Evolutionary conservation across 2,113 vertebrate genomes (phyloP), one percentile per base, ranked within the genome.

Genomic region (Odocoileus hemionus): DNA sequence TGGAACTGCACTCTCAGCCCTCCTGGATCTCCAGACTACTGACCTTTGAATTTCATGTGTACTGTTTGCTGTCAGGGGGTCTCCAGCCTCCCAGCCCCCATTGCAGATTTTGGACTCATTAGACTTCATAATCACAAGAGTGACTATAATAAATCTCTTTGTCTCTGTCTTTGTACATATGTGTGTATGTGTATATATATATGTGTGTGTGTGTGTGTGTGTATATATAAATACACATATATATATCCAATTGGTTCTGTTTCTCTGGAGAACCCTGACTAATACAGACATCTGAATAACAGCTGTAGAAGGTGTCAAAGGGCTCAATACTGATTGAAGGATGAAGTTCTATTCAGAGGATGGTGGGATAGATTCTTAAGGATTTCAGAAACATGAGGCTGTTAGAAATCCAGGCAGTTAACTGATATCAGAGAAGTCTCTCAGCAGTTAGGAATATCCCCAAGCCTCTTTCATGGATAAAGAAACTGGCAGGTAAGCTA

Each of bases 221-320:
- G 0, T 82, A 0, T 80, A 0, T 52, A 1, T 36, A 0, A 3
- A 21, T 0, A 47, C 47, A 47, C 47, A 0, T 82, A 0, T 54
- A 0, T 36, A 0, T 19, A 21, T 39, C 6, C 17, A 67, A n/a
- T 67, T 36, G 45, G 9, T 52, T 93, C 25, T 64, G 9, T 74
- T 96, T 95, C 21, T 95, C 28, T 91, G 33, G 11, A 84, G 17
- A 93, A 39, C 1, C 6, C 36, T 90, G 57, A 76, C 43, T 92
- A 84, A 85, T 55, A 61, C 16, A 74, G 21, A 3, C 2, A 80
- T 80, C 12, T 25, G 92, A 78, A 9, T 14, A 79, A 78, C 79
- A 88, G 3, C 39, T 64, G 33, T 33, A 94, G 70, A 92, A 82
- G 60, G 33, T 12, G 50, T 58, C 14, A 36, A 54, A 28, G 3